These are phyloP conservation scores for Pedetes capensis DNA, from an alignment of 2,113 vertebrate species.

Conservation along the genomic window DNA sequence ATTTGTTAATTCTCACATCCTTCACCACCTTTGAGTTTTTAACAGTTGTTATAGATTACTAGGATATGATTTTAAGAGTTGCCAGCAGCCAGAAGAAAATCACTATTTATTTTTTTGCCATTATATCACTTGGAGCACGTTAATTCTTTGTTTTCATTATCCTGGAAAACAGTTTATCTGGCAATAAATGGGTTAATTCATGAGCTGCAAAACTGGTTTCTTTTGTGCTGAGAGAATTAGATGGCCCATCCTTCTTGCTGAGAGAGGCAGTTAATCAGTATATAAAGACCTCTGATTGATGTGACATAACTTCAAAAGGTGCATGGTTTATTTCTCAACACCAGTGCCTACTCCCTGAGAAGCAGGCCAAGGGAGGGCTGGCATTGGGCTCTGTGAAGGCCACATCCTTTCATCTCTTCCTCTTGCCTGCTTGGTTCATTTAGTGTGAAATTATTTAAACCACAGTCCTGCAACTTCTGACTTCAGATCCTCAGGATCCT, in stretches of 20 bases:
- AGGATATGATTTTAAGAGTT: background rate
- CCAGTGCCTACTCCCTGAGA: background rate
- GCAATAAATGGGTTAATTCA: slow-evolving; percentile 57
- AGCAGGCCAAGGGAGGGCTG: background rate
- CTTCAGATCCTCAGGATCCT: slow-evolving; percentile 52
- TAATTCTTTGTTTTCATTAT: slow-evolving; percentile 55
- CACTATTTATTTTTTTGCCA: background rate
- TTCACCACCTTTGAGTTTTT: background rate
- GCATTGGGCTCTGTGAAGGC: background rate
- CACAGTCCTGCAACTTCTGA: background rate
- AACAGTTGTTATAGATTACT: background rate
- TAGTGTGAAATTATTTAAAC: background rate
- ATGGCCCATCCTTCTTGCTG: slow-evolving; percentile 42
- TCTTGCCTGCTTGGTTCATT: background rate
- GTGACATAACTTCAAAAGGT: slow-evolving; percentile 52
- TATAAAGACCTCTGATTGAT: slow-evolving; percentile 60
- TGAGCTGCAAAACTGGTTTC: slow-evolving; percentile 60
- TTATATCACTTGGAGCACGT: background rate
- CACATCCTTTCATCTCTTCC: background rate
- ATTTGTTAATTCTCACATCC: background rate
- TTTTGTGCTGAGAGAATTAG: slow-evolving; percentile 12
- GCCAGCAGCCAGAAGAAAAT: background rate
- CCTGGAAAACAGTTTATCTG: slow-evolving; percentile 20
- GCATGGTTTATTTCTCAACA: slow-evolving; percentile 43
- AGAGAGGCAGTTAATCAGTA: slow-evolving; percentile 65